Evolutionary conservation across 2,113 vertebrate genomes (phyloP).

Genomic region (Elanus axillaris): DNA sequence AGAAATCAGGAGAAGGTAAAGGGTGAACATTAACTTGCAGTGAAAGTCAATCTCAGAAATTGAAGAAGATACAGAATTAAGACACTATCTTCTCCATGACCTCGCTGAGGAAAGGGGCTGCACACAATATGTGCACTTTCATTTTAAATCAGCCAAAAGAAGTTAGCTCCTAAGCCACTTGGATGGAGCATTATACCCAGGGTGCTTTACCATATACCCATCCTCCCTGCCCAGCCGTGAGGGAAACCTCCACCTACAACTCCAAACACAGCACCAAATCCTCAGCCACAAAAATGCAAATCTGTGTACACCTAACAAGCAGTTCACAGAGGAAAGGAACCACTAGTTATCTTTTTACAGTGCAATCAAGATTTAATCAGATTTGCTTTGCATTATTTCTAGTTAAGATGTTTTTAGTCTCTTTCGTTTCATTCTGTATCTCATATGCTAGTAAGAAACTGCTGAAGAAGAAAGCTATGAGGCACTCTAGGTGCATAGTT

Average conservation of each 20-base stretch:
- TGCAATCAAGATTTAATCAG: neutral
- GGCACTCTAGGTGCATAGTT: no score
- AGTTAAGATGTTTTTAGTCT: neutral
- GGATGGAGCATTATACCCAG: neutral
- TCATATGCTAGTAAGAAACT: neutral
- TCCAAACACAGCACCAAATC: neutral
- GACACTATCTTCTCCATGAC: neutral
- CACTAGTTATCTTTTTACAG: neutral
- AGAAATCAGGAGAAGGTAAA: neutral
- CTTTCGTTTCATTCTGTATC: slow-evolving; percentile 2
- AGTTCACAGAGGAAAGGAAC: neutral
- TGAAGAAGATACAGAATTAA: neutral
- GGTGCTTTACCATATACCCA: neutral
- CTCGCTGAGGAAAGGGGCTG: neutral
- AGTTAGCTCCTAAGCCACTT: neutral
- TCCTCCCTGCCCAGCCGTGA: neutral
- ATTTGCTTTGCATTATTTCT: neutral
- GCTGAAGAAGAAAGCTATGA: neutral
- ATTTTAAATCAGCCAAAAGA: neutral
- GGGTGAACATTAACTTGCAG: neutral
- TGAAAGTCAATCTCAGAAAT: neutral
- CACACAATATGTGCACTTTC: neutral
- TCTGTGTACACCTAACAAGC: neutral
- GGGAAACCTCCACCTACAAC: neutral
- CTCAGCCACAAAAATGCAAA: neutral